Evolutionary conservation across 2,888 invertebrate genomes (phyloP).

Genomic region (Cordilura impudica): DNA sequence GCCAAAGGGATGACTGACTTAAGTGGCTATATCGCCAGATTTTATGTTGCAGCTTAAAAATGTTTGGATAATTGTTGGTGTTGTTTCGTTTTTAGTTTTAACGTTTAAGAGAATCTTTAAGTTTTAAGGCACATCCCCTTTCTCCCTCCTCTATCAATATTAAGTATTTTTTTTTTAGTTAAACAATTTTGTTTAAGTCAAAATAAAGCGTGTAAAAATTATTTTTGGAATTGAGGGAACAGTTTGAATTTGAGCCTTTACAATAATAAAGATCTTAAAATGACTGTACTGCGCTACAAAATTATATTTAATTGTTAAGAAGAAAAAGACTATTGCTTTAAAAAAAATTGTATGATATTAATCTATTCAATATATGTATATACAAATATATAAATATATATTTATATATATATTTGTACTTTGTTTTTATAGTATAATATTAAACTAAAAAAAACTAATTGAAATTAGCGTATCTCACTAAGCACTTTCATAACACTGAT

Average conservation of each 20-base stretch:
- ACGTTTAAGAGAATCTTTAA: constrained; percentile 52
- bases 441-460: constrained; percentile 11
- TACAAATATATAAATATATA: not conserved
- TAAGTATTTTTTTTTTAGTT: constrained; percentile 40
- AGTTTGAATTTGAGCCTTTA: constrained; percentile 36
- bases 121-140: constrained; percentile 39
- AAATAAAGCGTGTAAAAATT: constrained; percentile 1
- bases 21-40: not conserved
- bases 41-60: constrained; percentile 8
- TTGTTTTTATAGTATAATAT: constrained; percentile 43
- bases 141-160: not conserved
- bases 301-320: constrained; percentile 53
- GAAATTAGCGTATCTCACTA: too few relatives aligned
- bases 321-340: constrained; percentile 57
- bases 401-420: not conserved
- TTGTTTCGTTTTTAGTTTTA: constrained; percentile 41
- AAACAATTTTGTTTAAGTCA: constrained; percentile 13
- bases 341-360: constrained; percentile 57
- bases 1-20: too few relatives aligned
- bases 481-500: too few relatives aligned
- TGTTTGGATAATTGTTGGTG: constrained; percentile 34
- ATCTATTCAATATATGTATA: constrained; percentile 19
- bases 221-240: constrained; percentile 31
- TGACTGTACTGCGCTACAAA: constrained; percentile 46
- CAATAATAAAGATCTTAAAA: constrained; percentile 9